Conservation (phyloP, 2,113 vertebrate species). For the Bucco capensis region DNA sequence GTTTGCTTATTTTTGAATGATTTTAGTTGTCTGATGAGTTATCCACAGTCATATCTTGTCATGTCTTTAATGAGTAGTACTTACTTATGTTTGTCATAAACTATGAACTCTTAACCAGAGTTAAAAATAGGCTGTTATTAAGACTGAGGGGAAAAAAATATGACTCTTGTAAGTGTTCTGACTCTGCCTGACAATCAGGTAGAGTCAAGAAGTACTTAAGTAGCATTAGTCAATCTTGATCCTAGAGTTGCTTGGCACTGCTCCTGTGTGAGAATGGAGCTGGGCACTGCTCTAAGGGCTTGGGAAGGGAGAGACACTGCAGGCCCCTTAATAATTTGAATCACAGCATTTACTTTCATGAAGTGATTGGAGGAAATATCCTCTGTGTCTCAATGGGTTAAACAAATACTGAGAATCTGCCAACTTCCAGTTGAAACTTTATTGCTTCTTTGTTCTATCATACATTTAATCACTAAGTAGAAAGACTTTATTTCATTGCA, state of each 20-base stretch:
- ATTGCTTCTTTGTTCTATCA: not conserved
- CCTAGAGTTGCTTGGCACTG: not conserved
- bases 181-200: not conserved
- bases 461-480: not conserved
- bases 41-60: not conserved
- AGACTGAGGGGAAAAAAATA: not conserved
- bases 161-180: not conserved
- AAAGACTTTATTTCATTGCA: not conserved
- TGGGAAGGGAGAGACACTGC: not conserved
- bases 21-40: not conserved
- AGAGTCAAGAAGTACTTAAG: no score
- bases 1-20: not conserved
- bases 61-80: not conserved
- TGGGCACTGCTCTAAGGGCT: fast-evolving
- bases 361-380: not conserved
- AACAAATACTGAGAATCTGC: not conserved
- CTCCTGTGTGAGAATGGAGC: not conserved
- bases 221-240: not conserved
- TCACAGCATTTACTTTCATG: not conserved
- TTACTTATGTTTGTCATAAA: not conserved
- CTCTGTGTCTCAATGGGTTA: not conserved
- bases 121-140: not conserved
- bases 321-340: not conserved
- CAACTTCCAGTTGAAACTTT: not conserved
- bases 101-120: not conserved